Conservation (phyloP, 2,113 vertebrate genomes). For the Empidonax traillii region DNA sequence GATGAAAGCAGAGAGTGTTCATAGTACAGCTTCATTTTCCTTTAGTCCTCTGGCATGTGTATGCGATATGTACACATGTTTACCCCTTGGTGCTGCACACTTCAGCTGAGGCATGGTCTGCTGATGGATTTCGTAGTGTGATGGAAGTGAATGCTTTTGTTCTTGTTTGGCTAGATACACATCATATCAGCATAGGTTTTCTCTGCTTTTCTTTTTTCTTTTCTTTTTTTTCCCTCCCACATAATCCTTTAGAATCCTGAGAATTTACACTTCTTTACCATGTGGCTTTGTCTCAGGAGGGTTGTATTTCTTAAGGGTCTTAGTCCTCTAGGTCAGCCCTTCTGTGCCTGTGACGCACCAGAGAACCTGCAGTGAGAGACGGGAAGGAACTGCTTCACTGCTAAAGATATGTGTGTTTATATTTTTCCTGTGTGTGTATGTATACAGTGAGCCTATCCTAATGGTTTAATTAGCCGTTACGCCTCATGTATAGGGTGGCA, state of each 20-base stretch:
- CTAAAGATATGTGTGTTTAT: background rate
- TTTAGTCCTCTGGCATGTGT: rapidly evolving
- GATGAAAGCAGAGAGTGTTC: background rate
- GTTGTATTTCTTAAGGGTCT: background rate
- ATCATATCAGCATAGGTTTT: background rate
- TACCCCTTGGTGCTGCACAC: background rate
- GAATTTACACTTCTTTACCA: background rate
- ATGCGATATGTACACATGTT: rapidly evolving
- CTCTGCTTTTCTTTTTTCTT: background rate
- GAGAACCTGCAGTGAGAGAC: background rate
- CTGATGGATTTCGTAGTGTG: background rate
- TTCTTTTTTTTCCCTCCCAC: no score
- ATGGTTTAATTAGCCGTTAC: background rate
- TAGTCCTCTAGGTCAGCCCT: background rate
- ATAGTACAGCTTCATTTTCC: background rate
- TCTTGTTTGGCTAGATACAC: background rate
- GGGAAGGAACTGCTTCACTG: rapidly evolving
- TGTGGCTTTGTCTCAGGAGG: background rate
- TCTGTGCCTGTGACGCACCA: background rate
- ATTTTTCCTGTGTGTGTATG: background rate
- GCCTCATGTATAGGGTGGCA: background rate
- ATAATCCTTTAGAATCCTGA: background rate
- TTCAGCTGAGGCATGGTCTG: background rate
- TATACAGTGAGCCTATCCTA: background rate
- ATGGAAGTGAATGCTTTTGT: background rate